phyloP scores from a whole-genome alignment of 2,888 invertebrate genomes.

The Amiota minor region DNA sequence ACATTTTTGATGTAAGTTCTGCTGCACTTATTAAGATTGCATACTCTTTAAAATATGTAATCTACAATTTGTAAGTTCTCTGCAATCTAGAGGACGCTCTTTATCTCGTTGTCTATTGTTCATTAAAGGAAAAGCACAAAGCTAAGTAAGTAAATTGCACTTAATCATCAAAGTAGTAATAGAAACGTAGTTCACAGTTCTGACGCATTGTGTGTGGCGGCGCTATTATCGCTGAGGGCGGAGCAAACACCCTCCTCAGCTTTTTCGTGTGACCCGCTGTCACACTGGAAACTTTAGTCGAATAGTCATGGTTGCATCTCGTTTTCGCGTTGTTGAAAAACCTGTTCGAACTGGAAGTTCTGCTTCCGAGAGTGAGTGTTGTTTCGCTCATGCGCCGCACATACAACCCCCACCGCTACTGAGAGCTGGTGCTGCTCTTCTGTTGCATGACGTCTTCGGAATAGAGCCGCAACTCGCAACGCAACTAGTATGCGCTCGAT shows the following conservation, averaged over 20 bases:
- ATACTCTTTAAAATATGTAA: not conserved
- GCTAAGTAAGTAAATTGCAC: slow-evolving; percentile 21
- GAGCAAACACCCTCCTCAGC: slow-evolving; percentile 50
- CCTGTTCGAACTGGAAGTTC: slow-evolving; percentile 48
- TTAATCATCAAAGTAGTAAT: not conserved
- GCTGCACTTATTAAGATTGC: not conserved
- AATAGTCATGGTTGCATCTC: slow-evolving; percentile 13
- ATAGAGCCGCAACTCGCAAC: slow-evolving; percentile 58
- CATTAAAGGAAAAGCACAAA: slow-evolving; percentile 38
- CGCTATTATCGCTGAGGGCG: slow-evolving; percentile 54
- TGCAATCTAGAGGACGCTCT: not conserved
- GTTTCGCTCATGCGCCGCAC: slow-evolving; percentile 58
- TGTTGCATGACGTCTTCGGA: slow-evolving; percentile 29
- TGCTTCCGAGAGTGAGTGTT: not conserved
- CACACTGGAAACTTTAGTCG: slow-evolving; percentile 37
- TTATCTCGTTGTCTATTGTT: not conserved
- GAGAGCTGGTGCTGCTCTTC: slow-evolving; percentile 45
- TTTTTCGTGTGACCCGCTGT: slow-evolving; percentile 38
- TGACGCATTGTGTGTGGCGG: slow-evolving; percentile 35
- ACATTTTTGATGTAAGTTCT: no score
- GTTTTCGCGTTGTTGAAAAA: slow-evolving; percentile 40
- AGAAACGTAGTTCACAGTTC: slow-evolving; percentile 10
- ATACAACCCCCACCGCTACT: slow-evolving; percentile 45
- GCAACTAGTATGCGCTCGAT: slow-evolving; percentile 73
- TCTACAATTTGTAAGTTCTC: not conserved